Evolutionary conservation across 2,888 invertebrate species (phyloP), one percentile per base, ranked within the genome.

Genomic region (Andricus quercusramuli): DNA sequence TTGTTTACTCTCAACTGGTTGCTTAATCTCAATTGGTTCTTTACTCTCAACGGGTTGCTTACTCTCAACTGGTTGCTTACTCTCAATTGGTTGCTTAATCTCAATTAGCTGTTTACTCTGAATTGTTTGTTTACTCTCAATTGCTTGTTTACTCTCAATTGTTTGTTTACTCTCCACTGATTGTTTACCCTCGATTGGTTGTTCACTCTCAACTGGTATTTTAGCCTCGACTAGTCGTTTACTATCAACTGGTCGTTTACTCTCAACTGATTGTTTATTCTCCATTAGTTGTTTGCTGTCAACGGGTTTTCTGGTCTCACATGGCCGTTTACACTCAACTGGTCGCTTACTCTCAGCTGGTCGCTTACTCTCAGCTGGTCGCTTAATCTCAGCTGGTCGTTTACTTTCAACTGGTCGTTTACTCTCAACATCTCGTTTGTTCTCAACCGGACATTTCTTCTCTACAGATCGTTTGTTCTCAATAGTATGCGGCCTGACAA

Each of bases 401-500:
- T 51, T 70, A 70, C 22, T 22, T 25, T 51, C 25, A n/a, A 67
- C 11, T 22, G n/a, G 22, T 25, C 22, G n/a, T 44, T 68, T 68
- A 44, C n/a, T 15, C 15, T 68, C 67, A 22, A 67, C n/a, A 22
- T n/a, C 25, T 37, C 41, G 67, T n/a, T 67, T 67, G 22, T 41
- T 37, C 13, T 41, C 41, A 15, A 29, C 29, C 6, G 29, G 8
- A 29, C 32, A 29, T 17, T 70, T 70, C 44, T 17, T 70, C 9
- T 70, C 47, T 20, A 32, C n/a, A 37, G n/a, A 4, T n/a, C 37
- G 37, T 51, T 70, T 29, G 70, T 44, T 68, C n/a, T 25, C 68
- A 22, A 44, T 17, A 3, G 29, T 6, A 20, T 41, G 1, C 41
- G 17, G 13, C 6, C 51, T 51, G 51, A n/a, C 47, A 47, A 47